phyloP scores from a whole-genome alignment of 2,113 vertebrate species.

The Oncorhynchus masou region DNA sequence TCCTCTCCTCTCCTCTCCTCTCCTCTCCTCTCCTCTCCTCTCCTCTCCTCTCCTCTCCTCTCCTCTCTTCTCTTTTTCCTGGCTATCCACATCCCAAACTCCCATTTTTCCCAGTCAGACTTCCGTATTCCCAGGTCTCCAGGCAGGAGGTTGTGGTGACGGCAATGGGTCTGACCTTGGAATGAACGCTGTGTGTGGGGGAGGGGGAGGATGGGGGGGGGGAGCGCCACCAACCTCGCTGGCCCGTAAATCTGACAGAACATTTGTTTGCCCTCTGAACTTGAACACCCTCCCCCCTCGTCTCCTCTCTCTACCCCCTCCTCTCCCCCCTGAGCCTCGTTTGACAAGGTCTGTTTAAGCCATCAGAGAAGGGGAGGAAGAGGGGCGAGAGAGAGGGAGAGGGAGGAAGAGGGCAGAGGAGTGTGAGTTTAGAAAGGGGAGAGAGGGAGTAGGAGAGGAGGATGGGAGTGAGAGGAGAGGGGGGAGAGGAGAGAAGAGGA shows the following conservation, averaged over 20 bases:
- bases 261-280: slow-evolving; percentile 67
- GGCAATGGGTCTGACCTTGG: neutral
- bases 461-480: neutral
- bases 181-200: neutral
- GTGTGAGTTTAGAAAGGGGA: too few relatives aligned
- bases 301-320: neutral
- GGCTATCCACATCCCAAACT: too few relatives aligned
- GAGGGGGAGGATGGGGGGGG: neutral
- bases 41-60: too few relatives aligned
- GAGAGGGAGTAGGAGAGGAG: neutral
- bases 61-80: too few relatives aligned
- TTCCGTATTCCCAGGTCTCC: neutral
- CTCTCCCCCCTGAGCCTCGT: neutral
- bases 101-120: neutral
- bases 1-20: too few relatives aligned
- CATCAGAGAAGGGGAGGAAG: slow-evolving; percentile 26
- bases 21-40: too few relatives aligned
- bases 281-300: slow-evolving; percentile 32
- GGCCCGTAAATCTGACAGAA: slow-evolving; percentile 61
- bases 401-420: neutral
- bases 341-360: slow-evolving; percentile 37
- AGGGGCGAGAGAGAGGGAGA: neutral
- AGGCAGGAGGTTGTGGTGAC: neutral
- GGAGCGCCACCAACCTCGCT: slow-evolving; percentile 43
- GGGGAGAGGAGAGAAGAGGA: neutral